phyloP scores from a whole-genome alignment of 2,797 vertebrate species.

The Lepus oiostolus region DNA sequence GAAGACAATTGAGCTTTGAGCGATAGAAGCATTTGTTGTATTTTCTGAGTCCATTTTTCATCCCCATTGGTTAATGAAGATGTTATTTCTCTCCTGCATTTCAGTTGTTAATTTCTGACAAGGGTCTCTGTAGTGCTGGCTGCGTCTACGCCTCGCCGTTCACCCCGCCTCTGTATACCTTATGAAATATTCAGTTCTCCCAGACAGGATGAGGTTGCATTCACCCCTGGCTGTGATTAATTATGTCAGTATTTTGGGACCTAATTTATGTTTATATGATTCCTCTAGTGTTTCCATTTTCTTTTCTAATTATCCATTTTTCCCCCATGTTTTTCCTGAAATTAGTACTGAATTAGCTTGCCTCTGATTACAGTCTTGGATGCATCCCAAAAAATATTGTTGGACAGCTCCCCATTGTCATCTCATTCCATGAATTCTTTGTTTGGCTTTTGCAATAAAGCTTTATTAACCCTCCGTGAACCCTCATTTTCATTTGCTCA shows the following conservation, averaged over 20 bases:
- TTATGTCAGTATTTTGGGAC: conserved; percentile 77
- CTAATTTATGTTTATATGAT: conserved; percentile 84
- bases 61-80: conserved; percentile 77
- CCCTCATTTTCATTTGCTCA: conserved; percentile 74
- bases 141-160: conserved; percentile 55
- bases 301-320: conserved; percentile 83
- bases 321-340: conserved; percentile 71
- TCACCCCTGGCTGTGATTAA: conserved; percentile 82
- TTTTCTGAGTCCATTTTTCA: conserved; percentile 77
- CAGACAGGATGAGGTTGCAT: conserved; percentile 68
- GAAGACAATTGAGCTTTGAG: conserved; percentile 69
- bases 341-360: conserved; percentile 83
- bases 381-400: conserved; percentile 82
- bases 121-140: conserved; percentile 49
- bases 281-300: conserved; percentile 83
- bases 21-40: conserved; percentile 68
- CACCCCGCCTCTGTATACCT: conserved; percentile 62
- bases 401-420: conserved; percentile 83
- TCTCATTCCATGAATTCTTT: conserved; percentile 82
- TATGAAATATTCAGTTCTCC: conserved; percentile 78
- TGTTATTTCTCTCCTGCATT: conserved; percentile 77
- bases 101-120: conserved; percentile 81
- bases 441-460: conserved; percentile 82
- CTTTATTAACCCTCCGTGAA: conserved; percentile 82
- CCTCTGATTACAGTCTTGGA: conserved; percentile 84